Base-by-base conservation (phyloP, 2,113 vertebrate genomes). In the Pipra filicauda region DNA sequence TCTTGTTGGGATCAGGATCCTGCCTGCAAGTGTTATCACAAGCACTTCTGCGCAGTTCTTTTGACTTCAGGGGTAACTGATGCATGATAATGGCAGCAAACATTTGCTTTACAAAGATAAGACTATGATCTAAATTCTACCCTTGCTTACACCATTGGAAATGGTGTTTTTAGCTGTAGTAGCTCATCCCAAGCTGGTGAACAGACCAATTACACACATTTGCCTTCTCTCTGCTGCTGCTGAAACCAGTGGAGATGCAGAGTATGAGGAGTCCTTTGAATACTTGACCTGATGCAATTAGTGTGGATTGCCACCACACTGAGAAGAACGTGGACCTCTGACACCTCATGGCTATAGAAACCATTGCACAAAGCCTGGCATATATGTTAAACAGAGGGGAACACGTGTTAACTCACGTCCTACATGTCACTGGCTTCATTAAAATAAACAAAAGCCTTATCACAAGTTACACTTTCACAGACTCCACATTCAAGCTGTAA, bases 371-470 rank as follows among this genome's bases (percentile, higher is more conserved):
- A 10, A 74, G 80, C 54, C 72, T 15, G 72, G 9, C 44, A 31
- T 21, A 1, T 0, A 24, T 8, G 73, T 16, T 8, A 12, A 30
- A 33, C 73, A 64, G 41, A 85, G 27, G 23, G 24, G 20, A 51
- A 55, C 18, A n/a, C 11, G 3, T 3, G 30, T 37, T 70, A 93
- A 8, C 61, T 31, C 37, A 10, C 19, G 1, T 27, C 62, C 80
- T 43, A 14, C 21, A 0, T 13, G 48, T 12, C 70, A 19, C 64
- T 13, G 14, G 7, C 28, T 43, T 54, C 73, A 4, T n/a, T 35
- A 62, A 65, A 92, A 85, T 11, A 96, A 97, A 96, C 85, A 93
- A 97, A 95, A 88, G 54, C 94, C 35, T 91, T 8, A 84, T 74
- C 91, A 86, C 93, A 70, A 88, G 82, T 70, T 64, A 49, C 94